Base-by-base conservation (phyloP, 2,888 invertebrate genomes). In the Autographa pulchrina region DNA sequence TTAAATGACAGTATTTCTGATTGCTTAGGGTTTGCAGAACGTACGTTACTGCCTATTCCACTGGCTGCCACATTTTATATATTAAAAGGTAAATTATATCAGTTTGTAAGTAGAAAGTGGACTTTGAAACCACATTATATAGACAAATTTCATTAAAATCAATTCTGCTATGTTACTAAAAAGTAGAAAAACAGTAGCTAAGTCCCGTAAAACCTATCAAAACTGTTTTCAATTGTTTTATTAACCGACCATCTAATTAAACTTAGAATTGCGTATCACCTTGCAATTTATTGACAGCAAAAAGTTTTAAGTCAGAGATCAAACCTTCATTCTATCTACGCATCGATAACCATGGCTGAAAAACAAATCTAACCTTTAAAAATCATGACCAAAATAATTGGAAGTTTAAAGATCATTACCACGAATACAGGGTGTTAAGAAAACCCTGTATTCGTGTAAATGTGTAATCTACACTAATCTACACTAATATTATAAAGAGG, bases 191-290 rank as follows among this genome's bases (percentile, higher is more conserved):
- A 66, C 65, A 25, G 64, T 58, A 72, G 62, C 76, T 75, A 54
- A 2, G 68, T 25, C 25, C 1, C 62, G 65, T 65, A 64, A 68
- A n/a, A 62, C 43, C 48, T 56, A 80, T 81, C 70, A 70, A 68
- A 81, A 78, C 74, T 78, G 66, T 70, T 63, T 80, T 68, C 20
- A 60, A n/a, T 48, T 68, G 76, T 70, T 75, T 70, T 75, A 71
- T 73, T 73, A 73, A 77, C 72, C 63, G 56, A 35, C 59, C 61
- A 58, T 74, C 63, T 81, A 73, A 81, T 81, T 80, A 69, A 83
- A 81, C 58, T 83, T 78, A 20, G 58, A 6, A 63, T 72, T 83
- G 72, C 62, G 70, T 74, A 62, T 65, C 70, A 71, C n/a, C n/a
- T 71, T 59, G 65, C 66, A 31, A 62, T 75, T 54, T 20, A 25